Percentiles rank a stretch among this genome's conserved stretches.
Evolutionary conservation across 2,888 invertebrate species (phyloP).

Genomic region (Coleophora deauratella): DNA sequence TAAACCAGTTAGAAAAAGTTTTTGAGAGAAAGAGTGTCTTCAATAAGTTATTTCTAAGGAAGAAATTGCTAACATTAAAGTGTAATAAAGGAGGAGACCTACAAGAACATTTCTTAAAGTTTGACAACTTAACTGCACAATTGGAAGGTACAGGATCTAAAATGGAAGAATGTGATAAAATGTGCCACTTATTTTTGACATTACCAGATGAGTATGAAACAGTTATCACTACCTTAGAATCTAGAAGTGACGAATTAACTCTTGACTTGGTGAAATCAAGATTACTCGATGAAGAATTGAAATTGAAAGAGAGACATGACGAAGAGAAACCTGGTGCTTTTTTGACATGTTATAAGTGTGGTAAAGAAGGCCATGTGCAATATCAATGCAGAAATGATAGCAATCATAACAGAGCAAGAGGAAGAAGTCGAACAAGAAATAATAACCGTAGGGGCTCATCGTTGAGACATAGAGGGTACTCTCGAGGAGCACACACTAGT

Average conservation of each 20-base stretch:
- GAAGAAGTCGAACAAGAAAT: not conserved
- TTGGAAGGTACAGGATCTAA: constrained; percentile 5
- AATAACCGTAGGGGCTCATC: not conserved
- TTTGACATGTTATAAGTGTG: constrained; percentile 1
- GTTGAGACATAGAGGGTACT: not conserved
- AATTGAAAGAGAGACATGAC: not conserved
- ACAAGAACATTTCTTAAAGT: constrained; percentile 4
- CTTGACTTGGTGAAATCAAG: constrained; percentile 8
- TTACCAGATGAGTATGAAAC: constrained; percentile 4
- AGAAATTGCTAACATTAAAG: constrained; percentile 6
- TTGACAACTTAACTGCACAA: constrained; percentile 6
- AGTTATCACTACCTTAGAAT: constrained; percentile 8
- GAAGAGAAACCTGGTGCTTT: not conserved
- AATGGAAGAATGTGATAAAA: constrained; percentile 9
- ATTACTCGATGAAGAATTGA: constrained; percentile 8
- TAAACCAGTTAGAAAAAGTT: constrained; percentile 4
- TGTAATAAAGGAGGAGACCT: not conserved
- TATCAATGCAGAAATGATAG: not conserved
- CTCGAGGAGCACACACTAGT: not conserved
- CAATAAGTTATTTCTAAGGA: constrained; percentile 8
- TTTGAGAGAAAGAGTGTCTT: constrained; percentile 16
- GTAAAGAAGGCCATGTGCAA: not conserved
- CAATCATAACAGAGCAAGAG: not conserved
- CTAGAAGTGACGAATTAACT: constrained; percentile 4
- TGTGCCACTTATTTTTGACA: constrained; percentile 7